A percentile compares a stretch with the other conserved stretches of the same genome.
Conservation (phyloP, 2,888 invertebrate genomes). For the Malacosoma neustria region DNA sequence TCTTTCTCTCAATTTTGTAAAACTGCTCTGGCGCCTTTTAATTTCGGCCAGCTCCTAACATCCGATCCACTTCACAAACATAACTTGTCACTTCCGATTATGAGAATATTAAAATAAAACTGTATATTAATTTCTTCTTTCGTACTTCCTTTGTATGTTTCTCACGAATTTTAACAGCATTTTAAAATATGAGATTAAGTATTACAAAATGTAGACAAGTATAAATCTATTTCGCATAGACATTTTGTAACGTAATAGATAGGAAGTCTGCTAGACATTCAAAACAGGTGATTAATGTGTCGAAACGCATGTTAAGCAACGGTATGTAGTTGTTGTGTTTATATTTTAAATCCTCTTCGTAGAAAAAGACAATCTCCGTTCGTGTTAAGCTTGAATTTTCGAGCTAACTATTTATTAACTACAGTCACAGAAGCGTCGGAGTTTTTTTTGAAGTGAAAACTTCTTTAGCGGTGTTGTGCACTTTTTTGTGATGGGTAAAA, state of each 20-base stretch:
- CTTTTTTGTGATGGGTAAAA: no score
- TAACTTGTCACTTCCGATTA: background rate
- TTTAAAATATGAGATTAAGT: background rate
- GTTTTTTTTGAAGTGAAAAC: no score
- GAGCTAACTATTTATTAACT: no score
- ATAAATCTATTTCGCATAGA: constrained; percentile 10
- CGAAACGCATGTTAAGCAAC: constrained; percentile 4
- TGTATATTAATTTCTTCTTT: background rate
- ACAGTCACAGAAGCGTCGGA: no score
- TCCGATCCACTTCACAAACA: background rate
- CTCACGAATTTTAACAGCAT: background rate
- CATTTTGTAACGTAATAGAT: constrained; percentile 18
- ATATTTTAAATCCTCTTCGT: no score
- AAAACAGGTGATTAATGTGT: constrained; percentile 12
- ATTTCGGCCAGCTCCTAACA: background rate
- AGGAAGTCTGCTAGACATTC: constrained; percentile 22
- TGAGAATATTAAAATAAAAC: background rate
- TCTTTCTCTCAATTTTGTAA: background rate
- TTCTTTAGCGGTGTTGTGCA: no score
- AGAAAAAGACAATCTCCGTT: no score
- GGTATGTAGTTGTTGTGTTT: no score
- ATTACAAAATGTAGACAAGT: constrained; percentile 7
- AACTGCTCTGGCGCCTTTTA: background rate
- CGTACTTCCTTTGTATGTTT: background rate
- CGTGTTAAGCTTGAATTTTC: no score